Evolutionary conservation across 2,888 invertebrate genomes (phyloP).

Genomic region (Esperia sulphurella): DNA sequence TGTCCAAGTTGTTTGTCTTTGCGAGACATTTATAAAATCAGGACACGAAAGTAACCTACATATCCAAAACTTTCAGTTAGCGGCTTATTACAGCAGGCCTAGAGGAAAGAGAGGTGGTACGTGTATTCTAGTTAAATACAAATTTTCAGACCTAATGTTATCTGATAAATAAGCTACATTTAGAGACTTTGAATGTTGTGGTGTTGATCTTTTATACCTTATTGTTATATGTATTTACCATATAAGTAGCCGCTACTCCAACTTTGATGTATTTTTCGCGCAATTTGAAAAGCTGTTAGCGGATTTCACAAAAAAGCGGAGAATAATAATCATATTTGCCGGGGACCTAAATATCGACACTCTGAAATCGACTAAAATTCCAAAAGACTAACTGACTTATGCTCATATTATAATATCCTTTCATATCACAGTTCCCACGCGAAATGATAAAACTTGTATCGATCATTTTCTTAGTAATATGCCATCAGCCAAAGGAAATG

Average conservation of each 20-base stretch:
- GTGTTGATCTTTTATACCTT: background rate
- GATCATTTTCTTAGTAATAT: slow-evolving; percentile 1
- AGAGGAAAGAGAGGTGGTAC: background rate
- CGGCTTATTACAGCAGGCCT: background rate
- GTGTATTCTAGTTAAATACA: background rate
- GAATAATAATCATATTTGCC: background rate
- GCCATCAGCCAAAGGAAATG: background rate
- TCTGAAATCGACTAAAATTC: background rate
- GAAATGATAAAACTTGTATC: background rate
- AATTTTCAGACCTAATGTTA: background rate
- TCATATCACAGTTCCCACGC: background rate
- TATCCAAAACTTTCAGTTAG: background rate
- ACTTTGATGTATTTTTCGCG: background rate
- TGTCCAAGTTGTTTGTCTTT: background rate
- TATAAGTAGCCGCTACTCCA: background rate
- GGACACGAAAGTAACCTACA: slow-evolving; percentile 1
- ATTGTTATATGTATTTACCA: slow-evolving; percentile 1
- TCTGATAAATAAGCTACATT: background rate
- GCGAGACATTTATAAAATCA: background rate
- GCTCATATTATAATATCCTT: background rate
- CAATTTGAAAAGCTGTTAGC: background rate
- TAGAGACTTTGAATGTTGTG: background rate
- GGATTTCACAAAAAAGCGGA: background rate
- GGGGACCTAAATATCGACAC: slow-evolving; percentile 2
- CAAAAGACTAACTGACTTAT: background rate